Percentiles rank a stretch among this genome's conserved stretches.
These are phyloP conservation scores for Thryonomys swinderianus DNA, from an alignment of 2,113 vertebrate species.

Conservation along the genomic window DNA sequence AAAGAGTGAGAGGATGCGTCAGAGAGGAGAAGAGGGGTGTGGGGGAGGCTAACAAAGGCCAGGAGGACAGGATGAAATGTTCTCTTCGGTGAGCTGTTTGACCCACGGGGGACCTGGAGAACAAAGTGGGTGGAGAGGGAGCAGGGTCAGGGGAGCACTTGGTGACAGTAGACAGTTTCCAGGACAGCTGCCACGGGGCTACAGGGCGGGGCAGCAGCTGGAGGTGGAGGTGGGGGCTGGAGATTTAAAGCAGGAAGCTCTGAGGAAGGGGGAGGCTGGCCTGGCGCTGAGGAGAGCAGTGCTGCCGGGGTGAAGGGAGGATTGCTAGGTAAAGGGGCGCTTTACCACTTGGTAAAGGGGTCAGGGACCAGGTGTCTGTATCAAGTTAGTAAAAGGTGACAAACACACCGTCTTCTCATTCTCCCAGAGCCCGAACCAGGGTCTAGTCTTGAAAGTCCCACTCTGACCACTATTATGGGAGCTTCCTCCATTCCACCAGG, in stretches of 20 bases:
- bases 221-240: background rate
- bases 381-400: background rate
- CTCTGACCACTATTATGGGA: background rate
- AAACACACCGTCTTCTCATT: background rate
- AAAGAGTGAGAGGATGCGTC: background rate
- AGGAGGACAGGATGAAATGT: background rate
- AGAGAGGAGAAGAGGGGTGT: background rate
- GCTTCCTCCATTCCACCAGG: background rate
- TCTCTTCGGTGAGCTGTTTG: background rate
- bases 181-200: background rate
- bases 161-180: background rate
- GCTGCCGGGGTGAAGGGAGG: background rate
- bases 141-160: background rate
- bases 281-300: background rate
- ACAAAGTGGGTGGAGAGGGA: background rate
- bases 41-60: background rate
- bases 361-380: background rate
- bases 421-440: background rate
- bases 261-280: background rate
- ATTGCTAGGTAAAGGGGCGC: background rate
- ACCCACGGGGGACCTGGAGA: background rate
- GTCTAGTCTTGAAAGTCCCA: background rate
- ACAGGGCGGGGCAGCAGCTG: background rate
- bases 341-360: background rate
- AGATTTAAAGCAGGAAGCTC: background rate